Evolutionary conservation across 2,113 vertebrate genomes (phyloP).

Genomic region (Amia ocellicauda): DNA sequence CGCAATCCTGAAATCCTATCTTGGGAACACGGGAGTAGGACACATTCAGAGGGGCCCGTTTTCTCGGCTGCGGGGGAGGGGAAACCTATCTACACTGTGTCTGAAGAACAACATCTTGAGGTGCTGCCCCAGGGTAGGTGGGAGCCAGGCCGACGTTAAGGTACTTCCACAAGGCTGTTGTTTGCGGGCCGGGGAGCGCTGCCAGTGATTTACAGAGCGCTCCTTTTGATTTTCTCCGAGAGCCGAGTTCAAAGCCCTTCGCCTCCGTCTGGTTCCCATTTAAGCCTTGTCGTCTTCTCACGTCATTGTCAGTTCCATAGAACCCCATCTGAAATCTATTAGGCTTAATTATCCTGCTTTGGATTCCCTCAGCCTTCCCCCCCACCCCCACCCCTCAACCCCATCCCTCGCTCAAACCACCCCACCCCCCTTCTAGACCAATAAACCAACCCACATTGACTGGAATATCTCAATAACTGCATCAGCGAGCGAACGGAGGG

Average conservation of each 20-base stretch:
- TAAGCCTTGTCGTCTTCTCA: conserved; percentile 71
- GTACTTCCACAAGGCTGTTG: background rate
- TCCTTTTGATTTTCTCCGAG: conserved; percentile 33
- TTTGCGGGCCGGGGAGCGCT: conserved; percentile 22
- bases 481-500: conserved; percentile 39
- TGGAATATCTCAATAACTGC: conserved; percentile 32
- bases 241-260: conserved; percentile 66
- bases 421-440: conserved; percentile 54
- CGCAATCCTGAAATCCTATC: too few relatives aligned
- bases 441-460: conserved; percentile 52
- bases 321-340: conserved; percentile 71
- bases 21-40: too few relatives aligned
- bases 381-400: conserved; percentile 46
- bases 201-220: conserved; percentile 57
- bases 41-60: too few relatives aligned
- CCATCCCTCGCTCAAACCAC: conserved; percentile 43
- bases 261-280: conserved; percentile 66
- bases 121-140: too few relatives aligned
- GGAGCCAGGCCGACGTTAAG: background rate
- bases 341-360: conserved; percentile 67
- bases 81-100: too few relatives aligned
- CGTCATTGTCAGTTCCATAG: conserved; percentile 64
- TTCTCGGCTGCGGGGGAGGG: too few relatives aligned
- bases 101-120: too few relatives aligned
- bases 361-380: conserved; percentile 58